Base-by-base conservation (phyloP, 2,888 invertebrate species). In the Drosophila sordidula region DNA sequence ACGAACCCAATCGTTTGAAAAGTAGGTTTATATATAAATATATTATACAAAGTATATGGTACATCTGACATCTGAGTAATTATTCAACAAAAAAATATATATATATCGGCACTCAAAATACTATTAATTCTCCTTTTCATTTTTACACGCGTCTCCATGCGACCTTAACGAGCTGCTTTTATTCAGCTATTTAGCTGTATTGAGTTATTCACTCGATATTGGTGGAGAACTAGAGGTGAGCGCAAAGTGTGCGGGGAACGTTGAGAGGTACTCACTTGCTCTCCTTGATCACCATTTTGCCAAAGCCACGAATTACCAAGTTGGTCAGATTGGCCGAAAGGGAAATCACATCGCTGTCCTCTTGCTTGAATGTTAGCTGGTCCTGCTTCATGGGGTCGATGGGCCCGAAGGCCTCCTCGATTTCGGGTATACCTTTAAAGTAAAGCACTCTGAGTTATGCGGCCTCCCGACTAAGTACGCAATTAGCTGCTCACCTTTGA, bases 281-380 rank as follows among this genome's bases (percentile, higher is more conserved):
- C 75, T 94, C 93, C 72, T 94, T 92, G 64, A 95, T 93, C 84
- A 94, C 91, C 42, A 95, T 94, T 72, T 94, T 91, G 36, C 94
- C 94, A 86, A 95, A 95, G 50, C 95, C 95, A 16, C 94, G 93
- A 12, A 95, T 94, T 3, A 93, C 93, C 61, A 95, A 94, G 85
- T 95, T 93, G 73, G 94, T 94, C 34, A 96, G 91, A 18, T 95
- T 95, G 25, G 95, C 95, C 78, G 95, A 76, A 6, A 89, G 94
- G 78, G 94, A 94, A 1, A 95, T 95, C 2, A 95, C 95, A 32
- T 95, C 95, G 39, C 95, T 95, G 51, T 94, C 94, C 22, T 95
- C 95, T 93, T 95, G 95, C 51, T 95, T 92, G 83, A 95, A 95
- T 90, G 94, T 93, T 82, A 95, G 93, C 91, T 94, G 93, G 6